Evolutionary conservation across 2,888 invertebrate species (phyloP).

Genomic region (Dasysyrphus tricinctus): DNA sequence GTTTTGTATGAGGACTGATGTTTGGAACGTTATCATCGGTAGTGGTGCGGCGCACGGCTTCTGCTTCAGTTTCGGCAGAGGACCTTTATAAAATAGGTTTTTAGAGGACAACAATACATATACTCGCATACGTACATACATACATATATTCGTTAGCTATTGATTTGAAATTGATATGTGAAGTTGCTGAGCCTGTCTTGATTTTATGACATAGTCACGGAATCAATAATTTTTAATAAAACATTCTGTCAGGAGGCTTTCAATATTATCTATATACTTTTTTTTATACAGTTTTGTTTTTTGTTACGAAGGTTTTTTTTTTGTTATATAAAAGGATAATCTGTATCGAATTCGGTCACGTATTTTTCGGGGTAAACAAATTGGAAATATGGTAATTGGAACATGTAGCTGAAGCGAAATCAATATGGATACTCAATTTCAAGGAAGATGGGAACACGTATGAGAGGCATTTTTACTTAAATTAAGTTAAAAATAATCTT

Average conservation of each 20-base stretch:
- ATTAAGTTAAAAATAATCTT: background rate
- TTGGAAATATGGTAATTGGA: slow-evolving; percentile 62
- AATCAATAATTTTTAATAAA: slow-evolving; percentile 75
- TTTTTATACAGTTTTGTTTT: background rate
- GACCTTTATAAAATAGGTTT: slow-evolving; percentile 33
- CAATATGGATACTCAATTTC: background rate
- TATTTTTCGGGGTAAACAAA: slow-evolving; percentile 40
- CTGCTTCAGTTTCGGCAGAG: background rate
- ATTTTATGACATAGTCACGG: slow-evolving; percentile 74
- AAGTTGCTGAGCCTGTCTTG: slow-evolving; percentile 70
- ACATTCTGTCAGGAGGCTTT: slow-evolving; percentile 64
- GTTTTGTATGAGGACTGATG: slow-evolving; percentile 5
- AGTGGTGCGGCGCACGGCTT: background rate
- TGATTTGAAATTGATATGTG: slow-evolving; percentile 71
- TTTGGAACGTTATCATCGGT: background rate
- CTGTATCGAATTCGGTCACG: slow-evolving; percentile 64
- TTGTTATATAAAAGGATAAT: slow-evolving; percentile 43
- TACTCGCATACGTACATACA: background rate
- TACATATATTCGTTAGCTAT: background rate
- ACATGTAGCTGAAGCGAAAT: slow-evolving; percentile 41
- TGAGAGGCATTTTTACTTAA: background rate
- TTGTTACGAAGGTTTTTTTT: slow-evolving; percentile 2
- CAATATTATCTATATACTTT: background rate
- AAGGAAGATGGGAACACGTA: background rate
- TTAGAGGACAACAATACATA: slow-evolving; percentile 38